A percentile compares a stretch with the other conserved stretches of the same genome.
Evolutionary conservation across 2,113 vertebrate genomes (phyloP).

Genomic region (Vombatus ursinus): DNA sequence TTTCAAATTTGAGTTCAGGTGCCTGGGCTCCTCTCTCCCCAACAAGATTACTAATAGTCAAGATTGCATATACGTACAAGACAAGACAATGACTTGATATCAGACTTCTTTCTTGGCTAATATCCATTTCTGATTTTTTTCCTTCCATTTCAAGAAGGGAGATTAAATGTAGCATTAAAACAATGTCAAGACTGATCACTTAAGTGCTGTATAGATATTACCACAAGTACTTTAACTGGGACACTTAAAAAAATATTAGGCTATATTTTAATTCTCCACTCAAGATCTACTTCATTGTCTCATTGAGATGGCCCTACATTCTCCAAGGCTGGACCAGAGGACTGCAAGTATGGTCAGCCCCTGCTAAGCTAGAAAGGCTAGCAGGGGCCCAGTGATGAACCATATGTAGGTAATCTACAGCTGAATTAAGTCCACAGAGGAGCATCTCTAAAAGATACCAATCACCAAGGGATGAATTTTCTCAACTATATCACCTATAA

Average conservation of each 20-base stretch:
- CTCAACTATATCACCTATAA: neutral
- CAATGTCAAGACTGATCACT: neutral
- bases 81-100: neutral
- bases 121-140: constrained; percentile 13
- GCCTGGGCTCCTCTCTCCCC: constrained; percentile 6
- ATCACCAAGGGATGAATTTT: neutral
- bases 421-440: neutral
- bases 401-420: neutral
- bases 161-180: constrained; percentile 4
- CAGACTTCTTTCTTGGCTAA: neutral
- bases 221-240: neutral
- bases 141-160: constrained; percentile 1
- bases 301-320: neutral
- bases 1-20: neutral
- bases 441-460: neutral
- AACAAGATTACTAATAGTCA: neutral
- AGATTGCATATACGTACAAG: neutral
- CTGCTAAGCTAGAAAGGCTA: neutral
- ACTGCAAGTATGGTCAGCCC: neutral
- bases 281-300: neutral
- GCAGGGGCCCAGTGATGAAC: neutral
- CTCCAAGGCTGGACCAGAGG: neutral
- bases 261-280: neutral
- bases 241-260: neutral
- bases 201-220: neutral